Evolutionary conservation across 1,140 invertebrate genomes (phyloP), one percentile per base, ranked within the genome.

Genomic region (Conus ventricosus): DNA sequence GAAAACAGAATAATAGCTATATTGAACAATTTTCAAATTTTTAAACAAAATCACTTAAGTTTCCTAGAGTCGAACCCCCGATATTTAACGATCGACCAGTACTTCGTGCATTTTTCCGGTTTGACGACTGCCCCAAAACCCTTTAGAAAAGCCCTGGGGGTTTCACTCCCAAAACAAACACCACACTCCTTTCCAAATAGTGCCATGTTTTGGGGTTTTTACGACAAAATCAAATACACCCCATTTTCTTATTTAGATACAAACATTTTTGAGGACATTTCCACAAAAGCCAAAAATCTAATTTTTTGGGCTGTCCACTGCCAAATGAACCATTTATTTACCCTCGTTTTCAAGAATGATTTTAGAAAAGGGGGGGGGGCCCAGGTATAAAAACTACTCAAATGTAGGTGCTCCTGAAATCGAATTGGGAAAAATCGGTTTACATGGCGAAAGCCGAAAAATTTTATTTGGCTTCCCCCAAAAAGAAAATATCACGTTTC

Each of bases 351-450:
- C 13, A 23, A 20, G 67, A 10, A 6, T n/a, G 23, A 57, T 5
- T 20, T 78, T 0, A 39, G 39, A 39, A 39, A 87, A 71, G 85
- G 85, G 85, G 75, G 85, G 80, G 85, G 60, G 23, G 54, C 53
- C 23, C n/a, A n/a, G 10, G 39, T 75, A 11, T 17, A 27, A 80
- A 11, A 20, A n/a, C 23, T 78, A 95, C 95, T 96, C 96, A 99
- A 98, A 98, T 99, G 98, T 95, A 99, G 97, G 96, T 99, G 98
- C 97, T 99, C 98, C 96, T 99, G 98, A 96, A 99, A 99, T 94
- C 97, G 97, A 96, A 99, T 99, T 90, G 98, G 98, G 95, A 99
- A 96, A 96, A 89, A 94, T 90, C 88, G 94, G 94, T 75, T 75
- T 94, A 89, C 95, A 95, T 94, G 87, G 91, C 89, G 27, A 27